phyloP scores from a whole-genome alignment of 2,113 vertebrate species.

The Scomber scombrus region DNA sequence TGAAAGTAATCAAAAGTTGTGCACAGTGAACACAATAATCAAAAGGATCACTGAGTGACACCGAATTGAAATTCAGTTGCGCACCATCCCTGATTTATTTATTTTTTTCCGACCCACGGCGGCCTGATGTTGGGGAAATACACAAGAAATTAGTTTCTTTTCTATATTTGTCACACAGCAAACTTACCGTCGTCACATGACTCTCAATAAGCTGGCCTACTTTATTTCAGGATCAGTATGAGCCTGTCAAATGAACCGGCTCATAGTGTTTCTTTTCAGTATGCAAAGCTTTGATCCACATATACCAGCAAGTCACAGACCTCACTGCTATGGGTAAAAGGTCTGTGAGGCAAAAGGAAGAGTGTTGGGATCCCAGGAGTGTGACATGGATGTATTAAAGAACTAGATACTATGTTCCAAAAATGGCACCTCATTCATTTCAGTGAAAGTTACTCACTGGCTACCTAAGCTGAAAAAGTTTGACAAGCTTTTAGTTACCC shows the following conservation, averaged over 20 bases:
- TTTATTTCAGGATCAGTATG: conserved; percentile 1
- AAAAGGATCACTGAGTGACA: not conserved
- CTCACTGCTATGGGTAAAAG: not conserved
- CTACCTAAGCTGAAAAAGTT: too few species aligned
- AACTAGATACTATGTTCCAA: not conserved
- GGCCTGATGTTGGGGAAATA: not conserved
- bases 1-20: conserved; percentile 19
- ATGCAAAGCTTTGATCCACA: not conserved
- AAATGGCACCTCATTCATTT: too few species aligned
- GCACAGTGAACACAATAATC: not conserved
- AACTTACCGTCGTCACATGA: conserved; percentile 8
- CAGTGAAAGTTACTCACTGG: too few species aligned
- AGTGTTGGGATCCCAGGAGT: too few species aligned
- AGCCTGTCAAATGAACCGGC: not conserved
- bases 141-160: not conserved
- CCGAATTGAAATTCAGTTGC: not conserved
- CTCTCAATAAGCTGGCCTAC: not conserved
- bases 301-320: not conserved
- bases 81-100: not conserved
- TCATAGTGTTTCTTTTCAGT: not conserved
- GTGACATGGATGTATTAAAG: not conserved
- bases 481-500: too few species aligned
- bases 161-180: not conserved
- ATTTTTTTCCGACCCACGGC: not conserved
- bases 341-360: too few species aligned